Evolutionary conservation across 2,797 vertebrate genomes (phyloP).

Genomic region (Glossophaga mutica): DNA sequence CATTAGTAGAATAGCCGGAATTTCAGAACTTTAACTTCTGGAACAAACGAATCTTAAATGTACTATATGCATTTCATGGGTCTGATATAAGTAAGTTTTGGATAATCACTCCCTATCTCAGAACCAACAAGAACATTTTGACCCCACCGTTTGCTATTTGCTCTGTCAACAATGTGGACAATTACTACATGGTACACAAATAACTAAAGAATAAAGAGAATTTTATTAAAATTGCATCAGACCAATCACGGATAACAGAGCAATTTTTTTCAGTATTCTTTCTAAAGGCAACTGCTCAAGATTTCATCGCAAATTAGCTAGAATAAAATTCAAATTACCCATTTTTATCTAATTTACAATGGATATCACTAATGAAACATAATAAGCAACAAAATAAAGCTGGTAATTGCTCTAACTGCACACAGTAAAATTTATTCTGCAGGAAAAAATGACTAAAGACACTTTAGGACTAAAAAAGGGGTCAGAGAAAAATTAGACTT

Average conservation of each 20-base stretch:
- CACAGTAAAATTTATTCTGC: neutral
- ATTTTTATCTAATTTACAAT: neutral
- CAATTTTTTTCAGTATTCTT: constrained; percentile 1
- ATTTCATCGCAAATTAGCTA: neutral
- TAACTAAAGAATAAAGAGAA: neutral
- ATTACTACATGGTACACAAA: neutral
- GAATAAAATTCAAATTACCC: neutral
- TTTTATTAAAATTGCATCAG: neutral
- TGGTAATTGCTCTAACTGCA: neutral
- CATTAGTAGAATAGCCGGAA: neutral
- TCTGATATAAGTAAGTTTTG: neutral
- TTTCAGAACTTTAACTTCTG: constrained; percentile 22
- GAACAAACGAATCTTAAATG: constrained; percentile 2
- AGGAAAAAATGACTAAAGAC: neutral
- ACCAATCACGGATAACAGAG: neutral
- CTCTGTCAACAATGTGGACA: neutral
- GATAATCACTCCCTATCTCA: neutral
- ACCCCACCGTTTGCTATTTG: neutral
- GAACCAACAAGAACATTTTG: constrained; percentile 11
- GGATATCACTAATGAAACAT: constrained; percentile 22
- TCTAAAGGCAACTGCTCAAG: constrained; percentile 13
- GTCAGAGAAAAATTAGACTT: constrained; percentile 3
- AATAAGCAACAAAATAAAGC: constrained; percentile 34
- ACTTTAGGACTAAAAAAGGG: neutral
- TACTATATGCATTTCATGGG: neutral